A percentile compares a stretch with the other conserved stretches of the same genome.
Evolutionary conservation across 2,888 invertebrate species (phyloP).

Genomic region (Zaprionus bogoriensis): DNA sequence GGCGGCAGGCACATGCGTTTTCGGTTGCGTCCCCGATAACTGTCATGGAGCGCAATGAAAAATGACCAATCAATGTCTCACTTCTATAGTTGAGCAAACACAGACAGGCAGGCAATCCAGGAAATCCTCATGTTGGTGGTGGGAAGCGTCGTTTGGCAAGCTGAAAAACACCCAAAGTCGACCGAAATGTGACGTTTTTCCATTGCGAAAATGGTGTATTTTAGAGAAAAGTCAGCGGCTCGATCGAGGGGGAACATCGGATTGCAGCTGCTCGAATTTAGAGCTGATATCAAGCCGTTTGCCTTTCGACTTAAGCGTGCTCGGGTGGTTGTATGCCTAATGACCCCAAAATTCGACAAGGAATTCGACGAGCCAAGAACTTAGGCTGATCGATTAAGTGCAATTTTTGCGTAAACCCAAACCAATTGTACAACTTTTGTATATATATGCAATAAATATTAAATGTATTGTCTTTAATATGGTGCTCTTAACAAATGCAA

Average conservation of each 20-base stretch:
- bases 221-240: conserved; percentile 47
- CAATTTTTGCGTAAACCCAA: too few relatives aligned
- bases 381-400: too few relatives aligned
- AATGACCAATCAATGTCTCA: conserved; percentile 81
- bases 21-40: conserved; percentile 55
- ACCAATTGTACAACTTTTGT: too few relatives aligned
- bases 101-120: conserved; percentile 38
- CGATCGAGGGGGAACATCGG: conserved; percentile 16
- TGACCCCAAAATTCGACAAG: conserved; percentile 23
- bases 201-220: conserved; percentile 65
- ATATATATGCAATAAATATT: too few relatives aligned
- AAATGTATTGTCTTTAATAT: too few relatives aligned
- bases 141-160: conserved; percentile 16
- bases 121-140: conserved; percentile 44
- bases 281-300: conserved; percentile 46
- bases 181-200: conserved; percentile 75
- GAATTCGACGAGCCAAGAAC: not conserved
- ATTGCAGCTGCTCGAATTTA: conserved; percentile 71
- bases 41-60: conserved; percentile 79
- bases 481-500: too few relatives aligned
- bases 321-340: conserved; percentile 40
- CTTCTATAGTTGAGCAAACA: conserved; percentile 63
- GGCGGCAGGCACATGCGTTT: conserved; percentile 48
- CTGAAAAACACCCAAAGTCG: conserved; percentile 38
- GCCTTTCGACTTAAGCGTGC: conserved; percentile 29